Conservation (phyloP, 1,140 invertebrate species). For the Gonatopus flavifemur region DNA sequence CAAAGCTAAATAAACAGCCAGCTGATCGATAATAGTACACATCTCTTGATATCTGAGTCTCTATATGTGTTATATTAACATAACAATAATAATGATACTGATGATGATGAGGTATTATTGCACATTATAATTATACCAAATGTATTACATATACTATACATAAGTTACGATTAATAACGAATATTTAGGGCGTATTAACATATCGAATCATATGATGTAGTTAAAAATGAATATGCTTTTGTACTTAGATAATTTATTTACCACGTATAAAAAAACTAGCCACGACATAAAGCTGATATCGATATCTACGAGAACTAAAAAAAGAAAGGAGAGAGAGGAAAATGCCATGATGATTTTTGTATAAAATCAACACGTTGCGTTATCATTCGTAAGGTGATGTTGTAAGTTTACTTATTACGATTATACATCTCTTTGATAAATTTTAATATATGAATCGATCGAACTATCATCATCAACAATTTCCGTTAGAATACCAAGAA, state of each 20-base stretch:
- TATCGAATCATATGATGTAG: neutral
- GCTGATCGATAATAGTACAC: constrained; percentile 30
- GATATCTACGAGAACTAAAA: neutral
- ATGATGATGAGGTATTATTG: neutral
- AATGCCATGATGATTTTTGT: too few species aligned
- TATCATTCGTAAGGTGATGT: too few species aligned
- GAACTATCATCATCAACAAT: too few species aligned
- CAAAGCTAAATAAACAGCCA: constrained; percentile 48
- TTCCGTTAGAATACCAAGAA: too few species aligned
- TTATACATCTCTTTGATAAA: too few species aligned
- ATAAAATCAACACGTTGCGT: too few species aligned
- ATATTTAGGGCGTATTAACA: constrained; percentile 9
- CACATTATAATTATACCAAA: neutral
- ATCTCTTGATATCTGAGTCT: neutral
- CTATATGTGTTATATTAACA: constrained; percentile 32
- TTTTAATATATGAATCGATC: too few species aligned
- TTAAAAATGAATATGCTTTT: constrained; percentile 34
- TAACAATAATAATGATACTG: constrained; percentile 12
- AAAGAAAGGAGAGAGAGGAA: neutral
- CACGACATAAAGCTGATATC: neutral
- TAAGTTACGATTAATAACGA: neutral
- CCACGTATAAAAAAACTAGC: constrained; percentile 14
- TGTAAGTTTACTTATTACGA: too few species aligned
- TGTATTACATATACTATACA: constrained; percentile 12
- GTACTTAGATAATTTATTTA: constrained; percentile 53